Base-by-base conservation (phyloP, 2,113 vertebrate species). In the Amblyornis subalaris region DNA sequence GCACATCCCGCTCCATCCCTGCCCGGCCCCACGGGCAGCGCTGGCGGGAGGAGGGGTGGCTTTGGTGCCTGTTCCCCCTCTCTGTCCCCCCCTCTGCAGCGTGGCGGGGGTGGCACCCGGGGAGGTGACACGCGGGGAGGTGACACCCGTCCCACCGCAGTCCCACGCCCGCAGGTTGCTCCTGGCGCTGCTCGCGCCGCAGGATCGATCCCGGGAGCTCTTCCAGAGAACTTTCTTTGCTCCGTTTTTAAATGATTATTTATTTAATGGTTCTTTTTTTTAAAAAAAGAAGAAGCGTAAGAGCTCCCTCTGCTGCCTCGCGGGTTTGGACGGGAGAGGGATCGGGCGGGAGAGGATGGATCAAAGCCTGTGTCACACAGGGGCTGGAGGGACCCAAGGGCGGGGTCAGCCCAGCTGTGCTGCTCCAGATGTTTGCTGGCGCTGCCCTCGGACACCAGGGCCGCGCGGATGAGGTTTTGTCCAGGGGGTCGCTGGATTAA, bases 311-410 rank as follows among this genome's bases (percentile, higher is more conserved):
- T 97, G 89, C 79, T 2, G 94, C 79, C 25, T 0, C 0, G 6
- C 0, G 18, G n/a, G 13, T 4, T 47, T 0, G 4, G 22, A 6
- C 1, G 2, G 38, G n/a, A 35, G 44, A 8, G 16, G 26, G 25
- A 20, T 18, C 0, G 8, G 11, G 8, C 0, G 3, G 29, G n/a
- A 26, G 24, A 17, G 64, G 35, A 10, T 1, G 20, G 76, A 5
- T 14, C 10, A 1, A 3, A 20, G 20, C 0, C 31, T 14, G n/a
- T 1, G 0, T 16, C 18, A 0, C 1, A 3, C 28, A 1, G 51
- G 1, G 51, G 19, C 33, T 7, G 85, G 26, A 51, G 45, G 29
- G 20, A n/a, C 2, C 21, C 4, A 0, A 13, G 2, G 1, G 45
- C 51, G 18, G 36, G 44, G 12, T 2, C 83, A 67, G 55, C 21